Evolutionary conservation across 2,113 vertebrate species (phyloP), one percentile per base, ranked within the genome.

Genomic region (Hepsetus odoe): DNA sequence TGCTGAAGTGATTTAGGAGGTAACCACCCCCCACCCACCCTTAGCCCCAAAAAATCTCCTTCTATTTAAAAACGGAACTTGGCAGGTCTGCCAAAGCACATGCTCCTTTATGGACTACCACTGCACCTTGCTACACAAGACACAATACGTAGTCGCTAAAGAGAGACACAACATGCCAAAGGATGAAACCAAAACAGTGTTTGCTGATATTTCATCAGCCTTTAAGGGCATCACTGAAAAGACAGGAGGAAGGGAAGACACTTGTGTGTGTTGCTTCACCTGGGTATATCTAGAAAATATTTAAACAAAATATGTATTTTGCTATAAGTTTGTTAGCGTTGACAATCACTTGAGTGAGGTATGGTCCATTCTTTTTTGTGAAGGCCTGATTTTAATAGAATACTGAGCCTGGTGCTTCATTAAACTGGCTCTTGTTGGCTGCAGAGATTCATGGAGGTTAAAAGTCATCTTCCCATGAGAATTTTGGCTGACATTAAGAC

Each of bases 391-490:
- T 75, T 66, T 71, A 64, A 69, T 14, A n/a, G 33, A 38, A 18
- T 22, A 73, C 24, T 46, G 73, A 32, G 20, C 65, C 24, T 51
- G 33, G 3, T 76, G 59, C 61, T 35, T 68, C 42, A 55, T 59
- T 55, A 76, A 72, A 77, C 51, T 33, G 38, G 42, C 22, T 49
- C 20, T 53, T 49, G 68, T 49, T 74, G 55, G 77, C 66, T 71
- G n/a, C n/a, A 32, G 40, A 51, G 67, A 72, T 75, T 76, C 64
- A 44, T 32, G 42, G 66, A 80, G 72, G 73, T 80, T 79, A 83
- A 79, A 80, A 74, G 68, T 64, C 55, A 76, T 56, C 68, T 64
- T 76, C 68, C 75, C 70, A 65, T 66, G 59, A 70, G 82, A 72
- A 51, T 72, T 67, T 72, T 83, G 82, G 81, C 77, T 51, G 51